Evolutionary conservation across 1,140 invertebrate genomes (phyloP).

Genomic region (Saccostrea echinata): DNA sequence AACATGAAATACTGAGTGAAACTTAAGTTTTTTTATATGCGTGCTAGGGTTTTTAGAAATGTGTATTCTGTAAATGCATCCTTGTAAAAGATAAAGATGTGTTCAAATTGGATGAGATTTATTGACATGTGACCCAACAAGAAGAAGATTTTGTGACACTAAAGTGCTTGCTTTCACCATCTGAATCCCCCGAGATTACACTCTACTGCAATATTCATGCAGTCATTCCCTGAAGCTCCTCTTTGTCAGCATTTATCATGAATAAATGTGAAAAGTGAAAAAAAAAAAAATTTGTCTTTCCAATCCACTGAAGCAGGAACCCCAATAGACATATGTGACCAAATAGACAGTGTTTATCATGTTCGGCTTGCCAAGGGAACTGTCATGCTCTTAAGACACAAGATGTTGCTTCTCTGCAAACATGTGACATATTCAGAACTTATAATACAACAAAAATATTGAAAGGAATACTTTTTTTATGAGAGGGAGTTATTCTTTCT

Average conservation of each 20-base stretch:
- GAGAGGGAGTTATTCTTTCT: neutral
- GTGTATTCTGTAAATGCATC: neutral
- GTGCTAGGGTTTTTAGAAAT: neutral
- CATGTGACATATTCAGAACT: neutral
- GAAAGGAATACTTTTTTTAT: neutral
- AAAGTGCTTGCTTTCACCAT: slow-evolving; percentile 5
- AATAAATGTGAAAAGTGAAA: slow-evolving; percentile 30
- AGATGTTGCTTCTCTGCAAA: neutral
- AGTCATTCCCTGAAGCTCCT: slow-evolving; percentile 6
- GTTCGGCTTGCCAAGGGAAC: neutral
- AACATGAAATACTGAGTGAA: neutral
- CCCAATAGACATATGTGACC: neutral
- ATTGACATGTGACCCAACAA: slow-evolving; percentile 20
- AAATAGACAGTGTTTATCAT: neutral
- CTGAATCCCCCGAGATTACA: neutral
- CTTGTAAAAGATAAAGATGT: neutral
- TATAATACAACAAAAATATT: slow-evolving; percentile 9
- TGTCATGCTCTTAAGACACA: slow-evolving; percentile 24
- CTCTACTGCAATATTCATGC: slow-evolving; percentile 27
- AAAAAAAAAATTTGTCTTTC: slow-evolving; percentile 15
- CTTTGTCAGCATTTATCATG: slow-evolving; percentile 8
- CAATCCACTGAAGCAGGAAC: slow-evolving; percentile 11
- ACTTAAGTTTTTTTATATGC: neutral
- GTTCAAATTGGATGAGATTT: slow-evolving; percentile 15
- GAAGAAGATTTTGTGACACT: slow-evolving; percentile 8